Evolutionary conservation across 2,797 vertebrate species (phyloP), one percentile per base, ranked within the genome.

Genomic region (Liasis olivaceus): DNA sequence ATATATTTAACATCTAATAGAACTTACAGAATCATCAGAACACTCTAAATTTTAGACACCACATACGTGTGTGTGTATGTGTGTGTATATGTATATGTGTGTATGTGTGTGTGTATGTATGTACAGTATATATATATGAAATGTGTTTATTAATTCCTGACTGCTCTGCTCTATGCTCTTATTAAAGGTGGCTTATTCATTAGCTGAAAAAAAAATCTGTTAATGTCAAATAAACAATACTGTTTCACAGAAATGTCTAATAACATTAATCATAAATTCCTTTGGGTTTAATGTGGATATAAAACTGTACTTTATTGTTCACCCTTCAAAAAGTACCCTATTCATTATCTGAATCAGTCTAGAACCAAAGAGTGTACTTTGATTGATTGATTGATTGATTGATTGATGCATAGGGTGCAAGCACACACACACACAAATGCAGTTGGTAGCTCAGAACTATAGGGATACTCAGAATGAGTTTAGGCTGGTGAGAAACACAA

Each of bases 211-310:
- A 72, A 72, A 42, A 42, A 42, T 89, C 64, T 36, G 12, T 24
- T 11, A 69, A 15, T 63, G 66, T 89, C 64, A 26, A 36, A 72
- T 89, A 58, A 58, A 12, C n/a, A 36, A 89, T 51, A 89, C 72
- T 69, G 58, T 89, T 58, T 26, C 28, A 69, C 72, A 42, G 31
- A 24, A 4, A 88, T 63, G 62, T 63, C 36, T 88, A 5, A 72
- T 89, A 77, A 77, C n/a, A 58, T 89, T 89, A 91, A 91, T 86
- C 47, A 26, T 85, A 54, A 91, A 56, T 91, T 69, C 51, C 42
- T 36, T 56, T 63, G 89, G 77, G 15, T 85, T 64, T 85, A 85
- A 64, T 91, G 22, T 91, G 51, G 14, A 11, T 69, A 66, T 42
- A 42, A 63, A 28, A 63, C 24, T 24, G 9, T 63, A 51, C 47